Evolutionary conservation across 2,113 vertebrate genomes (phyloP), one percentile per base, ranked within the genome.

Genomic region (Chlorodrepanis virens): DNA sequence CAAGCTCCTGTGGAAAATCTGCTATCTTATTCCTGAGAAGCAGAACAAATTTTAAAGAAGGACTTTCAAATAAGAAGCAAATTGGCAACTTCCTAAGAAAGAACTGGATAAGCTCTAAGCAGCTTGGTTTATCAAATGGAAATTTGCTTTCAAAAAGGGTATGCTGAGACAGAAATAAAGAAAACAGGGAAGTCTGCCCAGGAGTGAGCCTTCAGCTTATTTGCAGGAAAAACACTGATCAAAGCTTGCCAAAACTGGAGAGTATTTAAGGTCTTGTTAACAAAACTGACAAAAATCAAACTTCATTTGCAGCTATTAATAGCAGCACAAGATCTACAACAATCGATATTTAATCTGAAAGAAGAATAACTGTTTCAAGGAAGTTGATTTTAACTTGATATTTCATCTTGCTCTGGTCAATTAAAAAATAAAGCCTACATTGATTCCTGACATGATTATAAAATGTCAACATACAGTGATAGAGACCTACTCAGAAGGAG

Each of bases 51-150:
- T 94, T 93, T 86, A 92, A 94, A 95, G 85, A 76, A 92, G 83
- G 72, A 83, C 69, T 89, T 94, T 92, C 76, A 94, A 95, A 87
- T 78, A 95, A 89, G 50, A 95, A 52, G 77, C 64, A 96, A 94
- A 91, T 78, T 96, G 96, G 89, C 93, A 96, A 54, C 86, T 78
- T 89, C 49, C 56, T 92, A 93, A 92, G 83, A 94, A 95, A 93
- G 82, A 88, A 83, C 18, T 37, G 83, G 83, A 92, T 95, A 91
- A 96, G 60, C 89, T 71, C 31, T 92, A 95, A 94, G 93, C 52
- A 71, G 89, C 64, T 95, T 89, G 72, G 69, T 86, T 94, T 94
- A 94, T 94, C 89, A 94, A 89, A 95, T 44, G n/a, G 56, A 92
- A 95, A 94, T 87, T 92, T 78, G 39, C 52, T 90, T 97, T 97